Evolutionary conservation across 1,140 invertebrate genomes (phyloP), one percentile per base, ranked within the genome.

Genomic region (Caerostris darwini): DNA sequence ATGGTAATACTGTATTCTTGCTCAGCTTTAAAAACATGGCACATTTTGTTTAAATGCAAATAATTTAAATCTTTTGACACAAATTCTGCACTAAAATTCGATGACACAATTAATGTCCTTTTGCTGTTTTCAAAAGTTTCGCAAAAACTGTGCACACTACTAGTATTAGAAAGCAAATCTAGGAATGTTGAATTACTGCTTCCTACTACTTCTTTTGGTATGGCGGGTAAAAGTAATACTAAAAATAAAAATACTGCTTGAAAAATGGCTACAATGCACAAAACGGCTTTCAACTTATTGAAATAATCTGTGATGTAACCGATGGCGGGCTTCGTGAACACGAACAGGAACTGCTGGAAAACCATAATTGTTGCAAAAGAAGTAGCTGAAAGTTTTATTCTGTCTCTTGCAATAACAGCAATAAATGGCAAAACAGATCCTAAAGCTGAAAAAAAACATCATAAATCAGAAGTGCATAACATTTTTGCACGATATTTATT

Each of bases 271-370:
- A 91, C 12, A n/a, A 91, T 14, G 3, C 34, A 34, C 19, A 91
- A 7, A 50, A 64, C 56, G 1, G 19, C n/a, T 59, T 91, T 91
- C 34, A 91, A n/a, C 50, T 64, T 81, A n/a, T 91, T 91, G 34
- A 91, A 91, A 58, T 91, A 91, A 61, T 91, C 90, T 2, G 58
- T 61, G n/a, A 91, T 19, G 34, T 50, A 64, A 7, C 71, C 90
- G 0, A 91, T 61, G 10, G 50, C 12, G 12, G 90, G 90, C 19
- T 91, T 91, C 7, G 77, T 57, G 19, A 91, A 61, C 8, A 82
- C 53, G 5, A 14, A 53, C 7, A 82, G n/a, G 34, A 91, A 82
- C 4, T 91, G 90, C 14, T 53, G 6, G 10, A 50, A 50, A 8
- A 58, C 34, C 19, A 91, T 17, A 14, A 82, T 50, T 3, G 77